Percentiles rank a stretch among this genome's conserved stretches.
These are phyloP conservation scores for Sebastes oblongus DNA, from an alignment of 2,797 vertebrate species.

Conservation along the genomic window DNA sequence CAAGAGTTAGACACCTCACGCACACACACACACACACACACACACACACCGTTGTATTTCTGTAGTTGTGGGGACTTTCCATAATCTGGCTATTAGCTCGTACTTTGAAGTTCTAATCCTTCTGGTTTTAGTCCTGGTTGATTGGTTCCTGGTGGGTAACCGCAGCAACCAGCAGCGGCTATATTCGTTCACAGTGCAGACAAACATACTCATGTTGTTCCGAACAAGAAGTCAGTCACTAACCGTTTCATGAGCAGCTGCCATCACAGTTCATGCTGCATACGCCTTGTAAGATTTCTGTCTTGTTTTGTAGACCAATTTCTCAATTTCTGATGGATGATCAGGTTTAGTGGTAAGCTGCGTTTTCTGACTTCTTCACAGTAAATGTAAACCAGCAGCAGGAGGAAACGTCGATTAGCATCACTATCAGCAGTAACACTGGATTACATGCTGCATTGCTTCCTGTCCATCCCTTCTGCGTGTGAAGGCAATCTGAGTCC, in stretches of 20 bases:
- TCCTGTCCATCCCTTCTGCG: background rate
- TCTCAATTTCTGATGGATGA: background rate
- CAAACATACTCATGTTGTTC: background rate
- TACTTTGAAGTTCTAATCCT: slow-evolving; percentile 6
- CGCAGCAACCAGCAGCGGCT: background rate
- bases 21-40: background rate
- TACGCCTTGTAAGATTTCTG: background rate
- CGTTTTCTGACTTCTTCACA: background rate
- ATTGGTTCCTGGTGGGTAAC: background rate
- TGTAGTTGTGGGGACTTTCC: slow-evolving; percentile 4
- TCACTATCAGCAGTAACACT: background rate
- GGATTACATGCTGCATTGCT: background rate
- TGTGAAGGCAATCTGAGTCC: background rate
- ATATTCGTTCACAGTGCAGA: background rate
- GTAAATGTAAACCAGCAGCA: background rate
- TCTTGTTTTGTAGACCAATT: background rate
- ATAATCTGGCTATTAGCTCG: background rate
- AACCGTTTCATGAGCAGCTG: background rate
- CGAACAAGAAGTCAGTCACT: background rate
- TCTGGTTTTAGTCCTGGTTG: background rate
- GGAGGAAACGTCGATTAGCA: no score
- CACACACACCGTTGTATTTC: no score
- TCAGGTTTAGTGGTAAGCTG: background rate
- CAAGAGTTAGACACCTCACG: slow-evolving; percentile 82
- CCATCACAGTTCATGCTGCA: background rate